Evolutionary conservation across 2,797 vertebrate species (phyloP).

Genomic region (Danio jaintianensis): DNA sequence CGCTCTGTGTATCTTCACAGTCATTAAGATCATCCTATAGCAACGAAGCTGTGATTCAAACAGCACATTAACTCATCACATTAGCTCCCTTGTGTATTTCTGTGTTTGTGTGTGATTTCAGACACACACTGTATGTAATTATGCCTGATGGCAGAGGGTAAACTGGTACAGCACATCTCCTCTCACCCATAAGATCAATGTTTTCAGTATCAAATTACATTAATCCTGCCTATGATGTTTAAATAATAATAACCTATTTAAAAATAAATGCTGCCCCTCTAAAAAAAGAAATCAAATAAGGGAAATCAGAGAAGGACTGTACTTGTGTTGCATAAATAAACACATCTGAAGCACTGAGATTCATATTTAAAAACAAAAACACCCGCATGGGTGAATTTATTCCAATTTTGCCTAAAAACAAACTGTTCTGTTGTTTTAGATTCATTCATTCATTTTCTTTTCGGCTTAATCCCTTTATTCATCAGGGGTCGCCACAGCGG

Average conservation of each 20-base stretch:
- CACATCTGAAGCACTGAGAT: not conserved
- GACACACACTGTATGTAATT: conserved; percentile 1
- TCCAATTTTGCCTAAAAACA: not conserved
- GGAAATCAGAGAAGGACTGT: conserved; percentile 1
- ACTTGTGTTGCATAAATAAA: conserved; percentile 16
- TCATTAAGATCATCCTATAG: not conserved
- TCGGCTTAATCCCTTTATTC: too few species aligned
- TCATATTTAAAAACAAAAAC: not conserved
- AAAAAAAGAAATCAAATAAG: not conserved
- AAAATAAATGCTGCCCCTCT: conserved; percentile 6
- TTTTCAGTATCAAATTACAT: conserved; percentile 28
- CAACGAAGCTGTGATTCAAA: not conserved
- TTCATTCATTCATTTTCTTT: too few species aligned
- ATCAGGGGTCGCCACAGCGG: too few species aligned
- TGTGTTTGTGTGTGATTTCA: conserved; percentile 14
- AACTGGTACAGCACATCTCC: conserved; percentile 2
- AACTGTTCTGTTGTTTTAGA: conserved; percentile 2
- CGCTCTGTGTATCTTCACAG: not conserved
- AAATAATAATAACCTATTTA: conserved; percentile 15
- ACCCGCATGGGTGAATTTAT: conserved; percentile 11
- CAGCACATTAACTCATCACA: not conserved
- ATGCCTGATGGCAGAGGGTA: conserved; percentile 23
- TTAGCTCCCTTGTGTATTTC: not conserved
- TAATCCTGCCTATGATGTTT: not conserved
- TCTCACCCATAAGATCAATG: conserved; percentile 33